Conservation (phyloP, 2,113 vertebrate genomes). For the Kryptolebias marmoratus region DNA sequence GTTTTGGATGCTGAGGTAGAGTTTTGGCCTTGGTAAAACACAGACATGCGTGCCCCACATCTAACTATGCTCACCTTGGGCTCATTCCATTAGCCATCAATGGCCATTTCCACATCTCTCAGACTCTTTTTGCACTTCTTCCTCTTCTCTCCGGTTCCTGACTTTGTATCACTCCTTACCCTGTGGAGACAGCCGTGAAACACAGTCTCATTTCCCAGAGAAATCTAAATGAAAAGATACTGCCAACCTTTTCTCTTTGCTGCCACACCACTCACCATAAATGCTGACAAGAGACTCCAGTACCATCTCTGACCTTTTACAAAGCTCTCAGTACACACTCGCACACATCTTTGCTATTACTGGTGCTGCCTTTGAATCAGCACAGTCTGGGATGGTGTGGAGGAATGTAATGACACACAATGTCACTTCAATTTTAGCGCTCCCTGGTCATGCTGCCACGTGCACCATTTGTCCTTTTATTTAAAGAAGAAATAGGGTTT, state of each 20-base stretch:
- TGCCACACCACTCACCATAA: constrained; percentile 50
- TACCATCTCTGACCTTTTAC: constrained; percentile 68
- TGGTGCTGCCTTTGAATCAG: constrained; percentile 67
- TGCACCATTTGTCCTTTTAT: constrained; percentile 69
- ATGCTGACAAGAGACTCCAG: constrained; percentile 71
- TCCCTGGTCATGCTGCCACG: constrained; percentile 56
- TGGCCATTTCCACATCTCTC: constrained; percentile 32
- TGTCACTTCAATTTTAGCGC: constrained; percentile 67
- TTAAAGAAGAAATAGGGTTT: constrained; percentile 49
- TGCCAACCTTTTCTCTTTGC: constrained; percentile 61
- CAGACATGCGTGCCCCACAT: constrained; percentile 3
- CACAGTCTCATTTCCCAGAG: constrained; percentile 43
- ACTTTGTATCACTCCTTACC: constrained; percentile 9
- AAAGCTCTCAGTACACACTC: constrained; percentile 40
- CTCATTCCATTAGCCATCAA: constrained; percentile 24
- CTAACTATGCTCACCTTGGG: constrained; percentile 28
- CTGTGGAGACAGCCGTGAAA: constrained; percentile 57
- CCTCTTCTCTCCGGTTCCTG: constrained; percentile 10
- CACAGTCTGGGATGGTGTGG: constrained; percentile 58
- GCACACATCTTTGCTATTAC: constrained; percentile 53
- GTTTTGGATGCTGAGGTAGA: constrained; percentile 20
- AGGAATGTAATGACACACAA: constrained; percentile 73
- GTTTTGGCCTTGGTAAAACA: constrained; percentile 33
- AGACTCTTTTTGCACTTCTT: constrained; percentile 23
- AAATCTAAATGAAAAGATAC: constrained; percentile 71